Evolutionary conservation across 2,888 invertebrate genomes (phyloP).

Genomic region (Copidosoma aretas): DNA sequence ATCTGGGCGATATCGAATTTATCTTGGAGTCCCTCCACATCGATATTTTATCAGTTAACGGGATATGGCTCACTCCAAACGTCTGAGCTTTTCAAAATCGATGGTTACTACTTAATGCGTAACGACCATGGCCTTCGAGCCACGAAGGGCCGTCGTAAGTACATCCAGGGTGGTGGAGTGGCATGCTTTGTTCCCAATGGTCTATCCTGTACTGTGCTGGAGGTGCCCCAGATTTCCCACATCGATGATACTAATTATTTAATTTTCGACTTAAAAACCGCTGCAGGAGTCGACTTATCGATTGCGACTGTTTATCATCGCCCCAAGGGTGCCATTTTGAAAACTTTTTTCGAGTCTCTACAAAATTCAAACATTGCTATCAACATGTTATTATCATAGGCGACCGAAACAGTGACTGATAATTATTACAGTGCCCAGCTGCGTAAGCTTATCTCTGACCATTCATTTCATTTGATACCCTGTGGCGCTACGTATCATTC

Average conservation of each 20-base stretch:
- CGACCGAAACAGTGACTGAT: background rate
- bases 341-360: background rate
- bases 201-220: background rate
- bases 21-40: background rate
- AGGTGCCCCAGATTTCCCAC: background rate
- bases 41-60: background rate
- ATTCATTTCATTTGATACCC: background rate
- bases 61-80: background rate
- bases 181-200: background rate
- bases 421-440: background rate
- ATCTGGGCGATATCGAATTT: background rate
- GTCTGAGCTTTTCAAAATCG: background rate
- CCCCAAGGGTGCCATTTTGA: background rate
- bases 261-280: background rate
- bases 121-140: background rate
- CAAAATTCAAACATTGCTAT: background rate
- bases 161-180: conserved; percentile 5
- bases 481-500: background rate
- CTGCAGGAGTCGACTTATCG: background rate
- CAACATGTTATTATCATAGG: background rate
- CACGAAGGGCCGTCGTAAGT: background rate
- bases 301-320: background rate
- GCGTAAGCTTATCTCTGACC: background rate
- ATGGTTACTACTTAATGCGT: background rate
- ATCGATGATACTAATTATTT: background rate